These are phyloP conservation scores for Agrotis segetum DNA, from an alignment of 2,888 invertebrate species.

Conservation along the genomic window DNA sequence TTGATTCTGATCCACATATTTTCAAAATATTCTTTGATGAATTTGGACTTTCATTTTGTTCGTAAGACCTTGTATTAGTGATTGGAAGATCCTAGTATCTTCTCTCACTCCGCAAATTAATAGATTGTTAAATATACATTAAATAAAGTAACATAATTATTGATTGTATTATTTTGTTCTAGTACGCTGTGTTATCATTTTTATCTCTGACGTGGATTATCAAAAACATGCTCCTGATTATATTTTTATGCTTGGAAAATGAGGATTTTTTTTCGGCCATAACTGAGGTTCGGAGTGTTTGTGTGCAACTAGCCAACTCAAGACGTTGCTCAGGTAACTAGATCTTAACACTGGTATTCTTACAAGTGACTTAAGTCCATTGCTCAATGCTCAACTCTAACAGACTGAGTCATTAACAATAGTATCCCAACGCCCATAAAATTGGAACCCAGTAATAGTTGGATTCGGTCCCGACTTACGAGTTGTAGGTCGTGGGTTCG, in stretches of 20 bases:
- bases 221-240: not conserved
- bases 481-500: too few species aligned
- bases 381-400: too few species aligned
- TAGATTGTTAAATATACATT: too few species aligned
- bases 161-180: not conserved
- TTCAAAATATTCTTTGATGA: not conserved
- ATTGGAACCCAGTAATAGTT: too few species aligned
- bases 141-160: too few species aligned
- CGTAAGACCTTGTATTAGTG: too few species aligned
- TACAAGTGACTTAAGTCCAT: too few species aligned
- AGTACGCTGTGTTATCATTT: not conserved
- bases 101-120: too few species aligned
- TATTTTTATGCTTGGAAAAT: conserved; percentile 2
- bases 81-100: too few species aligned
- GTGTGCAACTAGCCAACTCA: not conserved
- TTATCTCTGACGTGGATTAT: conserved; percentile 22
- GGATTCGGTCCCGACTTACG: too few species aligned
- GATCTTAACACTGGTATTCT: not conserved
- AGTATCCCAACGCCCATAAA: too few species aligned
- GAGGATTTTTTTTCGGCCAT: conserved; percentile 15
- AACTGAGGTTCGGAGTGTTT: conserved; percentile 2
- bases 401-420: not conserved
- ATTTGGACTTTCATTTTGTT: not conserved
- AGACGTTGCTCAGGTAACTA: conserved; percentile 17
- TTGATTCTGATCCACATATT: not conserved